Evolutionary conservation across 2,888 invertebrate species (phyloP).

Genomic region (Hipparchia semele): DNA sequence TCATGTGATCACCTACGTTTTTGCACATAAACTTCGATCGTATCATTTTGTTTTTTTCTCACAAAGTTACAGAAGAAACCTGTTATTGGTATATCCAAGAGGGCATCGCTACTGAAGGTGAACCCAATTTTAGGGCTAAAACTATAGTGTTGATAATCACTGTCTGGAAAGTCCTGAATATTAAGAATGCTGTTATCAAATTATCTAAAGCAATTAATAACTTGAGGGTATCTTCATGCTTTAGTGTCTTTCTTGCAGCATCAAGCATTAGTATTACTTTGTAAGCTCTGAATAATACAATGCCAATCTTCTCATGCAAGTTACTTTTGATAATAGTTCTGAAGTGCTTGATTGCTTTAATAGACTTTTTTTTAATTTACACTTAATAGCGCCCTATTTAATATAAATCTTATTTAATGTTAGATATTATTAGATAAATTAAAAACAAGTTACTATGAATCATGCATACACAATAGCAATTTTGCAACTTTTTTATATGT

Average conservation of each 20-base stretch:
- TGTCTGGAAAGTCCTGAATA: slow-evolving; percentile 70
- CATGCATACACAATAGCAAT: slow-evolving; percentile 60
- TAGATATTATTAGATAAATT: slow-evolving; percentile 27
- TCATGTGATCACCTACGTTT: slow-evolving; percentile 75
- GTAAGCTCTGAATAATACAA: slow-evolving; percentile 51
- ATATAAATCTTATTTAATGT: slow-evolving; percentile 24
- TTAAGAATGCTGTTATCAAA: slow-evolving; percentile 65
- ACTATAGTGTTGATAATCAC: slow-evolving; percentile 60
- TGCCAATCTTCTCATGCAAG: slow-evolving; percentile 28
- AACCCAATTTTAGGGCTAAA: slow-evolving; percentile 76
- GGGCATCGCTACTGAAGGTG: slow-evolving; percentile 58
- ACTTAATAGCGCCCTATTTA: slow-evolving; percentile 32
- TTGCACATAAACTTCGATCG: slow-evolving; percentile 58
- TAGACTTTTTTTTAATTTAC: slow-evolving; percentile 4
- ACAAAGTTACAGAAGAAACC: slow-evolving; percentile 61
- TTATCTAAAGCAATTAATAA: slow-evolving; percentile 47
- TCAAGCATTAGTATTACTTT: slow-evolving; percentile 62
- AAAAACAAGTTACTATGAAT: slow-evolving; percentile 39
- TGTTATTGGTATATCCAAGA: slow-evolving; percentile 51
- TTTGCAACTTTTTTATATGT: slow-evolving; percentile 27
- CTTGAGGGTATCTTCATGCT: slow-evolving; percentile 53
- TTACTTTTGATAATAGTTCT: slow-evolving; percentile 1
- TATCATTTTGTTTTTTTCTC: slow-evolving; percentile 51
- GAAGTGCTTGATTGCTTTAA: background rate
- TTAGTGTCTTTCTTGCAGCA: slow-evolving; percentile 55